A percentile compares a stretch with the other conserved stretches of the same genome.
Conservation (phyloP, 2,113 vertebrate genomes). For the Engraulis encrasicolus region DNA sequence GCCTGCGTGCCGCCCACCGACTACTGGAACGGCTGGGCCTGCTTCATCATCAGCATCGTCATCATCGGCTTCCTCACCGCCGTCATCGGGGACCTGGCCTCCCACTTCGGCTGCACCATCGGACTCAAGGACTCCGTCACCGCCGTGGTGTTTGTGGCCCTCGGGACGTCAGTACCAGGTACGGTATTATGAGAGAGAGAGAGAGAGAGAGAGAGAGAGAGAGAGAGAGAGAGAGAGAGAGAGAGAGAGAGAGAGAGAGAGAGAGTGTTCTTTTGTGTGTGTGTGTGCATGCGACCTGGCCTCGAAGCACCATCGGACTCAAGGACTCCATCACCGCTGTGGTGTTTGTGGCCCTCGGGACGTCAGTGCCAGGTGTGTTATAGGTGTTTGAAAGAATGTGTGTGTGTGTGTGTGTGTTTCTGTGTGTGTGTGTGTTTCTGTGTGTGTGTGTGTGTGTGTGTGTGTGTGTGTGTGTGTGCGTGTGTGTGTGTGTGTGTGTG, state of each 20-base stretch:
- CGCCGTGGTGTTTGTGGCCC: slow-evolving; percentile 92
- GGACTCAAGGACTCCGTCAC: slow-evolving; percentile 98
- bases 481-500: slow-evolving; percentile 2
- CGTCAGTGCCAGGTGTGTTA: no score
- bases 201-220: background rate
- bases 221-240: background rate
- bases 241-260: slow-evolving; percentile 19
- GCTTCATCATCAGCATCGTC: slow-evolving; percentile 89
- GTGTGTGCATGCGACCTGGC: no score
- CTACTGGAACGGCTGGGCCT: slow-evolving; percentile 96
- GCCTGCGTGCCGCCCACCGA: slow-evolving; percentile 96
- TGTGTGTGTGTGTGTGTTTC: no score
- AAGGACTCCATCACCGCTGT: no score
- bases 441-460: background rate
- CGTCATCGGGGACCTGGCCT: slow-evolving; percentile 93
- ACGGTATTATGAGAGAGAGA: slow-evolving; percentile 81
- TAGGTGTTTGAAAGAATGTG: no score
- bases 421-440: no score
- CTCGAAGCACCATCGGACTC: no score
- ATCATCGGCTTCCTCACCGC: slow-evolving; percentile 95
- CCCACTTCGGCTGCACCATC: slow-evolving; percentile 97
- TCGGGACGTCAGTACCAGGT: slow-evolving; percentile 97
- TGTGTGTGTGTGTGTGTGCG: slow-evolving; percentile 4
- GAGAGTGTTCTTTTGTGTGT: background rate
- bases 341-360: no score